Conservation (phyloP, 2,888 invertebrate genomes). For the Crepidodera aurea region DNA sequence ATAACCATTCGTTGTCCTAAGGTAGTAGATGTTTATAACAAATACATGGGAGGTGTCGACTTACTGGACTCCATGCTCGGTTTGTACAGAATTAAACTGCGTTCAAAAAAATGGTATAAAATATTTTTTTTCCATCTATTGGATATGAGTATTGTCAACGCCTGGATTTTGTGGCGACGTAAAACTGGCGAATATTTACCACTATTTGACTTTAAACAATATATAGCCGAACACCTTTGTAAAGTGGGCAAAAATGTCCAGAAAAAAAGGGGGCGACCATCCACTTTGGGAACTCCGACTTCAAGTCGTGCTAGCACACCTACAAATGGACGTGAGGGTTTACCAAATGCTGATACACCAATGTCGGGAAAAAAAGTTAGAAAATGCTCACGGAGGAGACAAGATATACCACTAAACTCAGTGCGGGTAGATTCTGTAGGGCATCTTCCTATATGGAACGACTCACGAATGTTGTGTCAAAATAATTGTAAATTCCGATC, state of each 20-base stretch:
- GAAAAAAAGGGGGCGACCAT: conserved; percentile 14
- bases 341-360: not conserved
- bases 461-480: not conserved
- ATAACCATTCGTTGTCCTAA: no score
- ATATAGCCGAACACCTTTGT: conserved; percentile 16
- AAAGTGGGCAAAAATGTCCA: conserved; percentile 7
- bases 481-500: not conserved
- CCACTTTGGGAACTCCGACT: not conserved
- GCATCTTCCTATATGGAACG: not conserved
- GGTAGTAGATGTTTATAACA: no score
- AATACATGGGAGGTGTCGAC: no score
- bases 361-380: conserved; percentile 8
- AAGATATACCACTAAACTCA: conserved; percentile 4
- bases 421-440: conserved; percentile 2
- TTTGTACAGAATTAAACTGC: conserved; percentile 21
- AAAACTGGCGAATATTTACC: conserved; percentile 8
- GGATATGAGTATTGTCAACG: conserved; percentile 8
- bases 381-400: conserved; percentile 1
- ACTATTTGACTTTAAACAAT: conserved; percentile 18
- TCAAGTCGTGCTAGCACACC: no score
- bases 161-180: conserved; percentile 11
- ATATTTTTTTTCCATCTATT: conserved; percentile 38
- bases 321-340: not conserved
- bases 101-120: conserved; percentile 38
- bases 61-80: conserved; percentile 25